Evolutionary conservation across 2,113 vertebrate species (phyloP).

Genomic region (Clarias magur): DNA sequence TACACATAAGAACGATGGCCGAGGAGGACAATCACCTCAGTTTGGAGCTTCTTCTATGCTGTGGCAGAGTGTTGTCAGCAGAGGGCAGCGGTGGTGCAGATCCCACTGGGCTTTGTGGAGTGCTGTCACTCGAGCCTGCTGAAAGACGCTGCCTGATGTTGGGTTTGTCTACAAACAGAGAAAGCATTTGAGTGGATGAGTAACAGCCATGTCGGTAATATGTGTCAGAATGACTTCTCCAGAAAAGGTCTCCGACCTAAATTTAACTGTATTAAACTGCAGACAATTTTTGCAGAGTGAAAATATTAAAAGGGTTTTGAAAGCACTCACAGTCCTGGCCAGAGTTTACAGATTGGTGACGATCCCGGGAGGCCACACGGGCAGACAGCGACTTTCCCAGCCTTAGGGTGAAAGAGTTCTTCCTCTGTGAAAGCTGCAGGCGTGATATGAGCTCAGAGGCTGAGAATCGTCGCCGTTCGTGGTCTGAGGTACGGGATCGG

Average conservation of each 20-base stretch:
- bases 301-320: not conserved
- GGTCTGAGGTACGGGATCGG: constrained; percentile 64
- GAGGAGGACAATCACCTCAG: constrained; percentile 64
- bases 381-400: constrained; percentile 81
- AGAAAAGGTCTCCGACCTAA: no score
- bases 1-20: constrained; percentile 3
- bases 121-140: constrained; percentile 68
- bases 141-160: constrained; percentile 67
- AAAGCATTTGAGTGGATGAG: constrained; percentile 22
- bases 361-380: constrained; percentile 70
- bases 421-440: constrained; percentile 82
- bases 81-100: constrained; percentile 61
- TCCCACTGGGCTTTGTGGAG: constrained; percentile 72
- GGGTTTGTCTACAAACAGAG: constrained; percentile 65
- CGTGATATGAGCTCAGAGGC: constrained; percentile 86
- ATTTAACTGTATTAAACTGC: not conserved
- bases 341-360: constrained; percentile 62
- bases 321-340: constrained; percentile 68
- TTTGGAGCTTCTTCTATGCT: constrained; percentile 69
- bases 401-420: constrained; percentile 80
- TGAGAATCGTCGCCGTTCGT: constrained; percentile 85
- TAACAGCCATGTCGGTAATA: not conserved
- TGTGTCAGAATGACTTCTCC: constrained; percentile 32
- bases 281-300: not conserved
- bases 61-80: constrained; percentile 63